Evolutionary conservation across 2,113 vertebrate genomes (phyloP).

Genomic region (Cavia porcellus): DNA sequence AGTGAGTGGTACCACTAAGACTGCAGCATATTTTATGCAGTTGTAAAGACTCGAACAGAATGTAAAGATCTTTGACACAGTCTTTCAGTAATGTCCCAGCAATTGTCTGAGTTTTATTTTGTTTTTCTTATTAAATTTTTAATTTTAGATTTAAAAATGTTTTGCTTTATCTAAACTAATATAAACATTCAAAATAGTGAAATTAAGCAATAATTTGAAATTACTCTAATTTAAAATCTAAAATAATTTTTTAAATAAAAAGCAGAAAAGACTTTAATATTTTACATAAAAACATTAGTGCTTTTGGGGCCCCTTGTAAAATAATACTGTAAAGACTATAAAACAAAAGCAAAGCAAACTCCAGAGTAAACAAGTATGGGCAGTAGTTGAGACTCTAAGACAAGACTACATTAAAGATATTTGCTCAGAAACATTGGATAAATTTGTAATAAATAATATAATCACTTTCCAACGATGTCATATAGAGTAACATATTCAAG

Average conservation of each 20-base stretch:
- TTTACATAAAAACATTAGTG: background rate
- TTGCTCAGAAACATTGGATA: background rate
- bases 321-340: background rate
- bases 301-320: background rate
- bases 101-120: background rate
- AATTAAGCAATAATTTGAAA: background rate
- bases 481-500: background rate
- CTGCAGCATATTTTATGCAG: background rate
- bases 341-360: background rate
- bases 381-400: background rate
- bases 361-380: background rate
- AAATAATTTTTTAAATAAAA: background rate
- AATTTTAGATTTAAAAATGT: background rate
- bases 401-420: background rate
- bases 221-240: background rate
- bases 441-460: background rate
- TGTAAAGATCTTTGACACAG: background rate
- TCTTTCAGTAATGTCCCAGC: background rate
- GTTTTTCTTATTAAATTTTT: background rate
- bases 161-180: background rate
- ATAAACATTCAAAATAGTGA: background rate
- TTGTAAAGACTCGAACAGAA: background rate
- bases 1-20: background rate
- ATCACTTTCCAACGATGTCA: background rate
- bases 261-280: background rate